A percentile compares a stretch with the other conserved stretches of the same genome.
phyloP scores from a whole-genome alignment of 2,888 invertebrate species.

The Heliothis peltigera region DNA sequence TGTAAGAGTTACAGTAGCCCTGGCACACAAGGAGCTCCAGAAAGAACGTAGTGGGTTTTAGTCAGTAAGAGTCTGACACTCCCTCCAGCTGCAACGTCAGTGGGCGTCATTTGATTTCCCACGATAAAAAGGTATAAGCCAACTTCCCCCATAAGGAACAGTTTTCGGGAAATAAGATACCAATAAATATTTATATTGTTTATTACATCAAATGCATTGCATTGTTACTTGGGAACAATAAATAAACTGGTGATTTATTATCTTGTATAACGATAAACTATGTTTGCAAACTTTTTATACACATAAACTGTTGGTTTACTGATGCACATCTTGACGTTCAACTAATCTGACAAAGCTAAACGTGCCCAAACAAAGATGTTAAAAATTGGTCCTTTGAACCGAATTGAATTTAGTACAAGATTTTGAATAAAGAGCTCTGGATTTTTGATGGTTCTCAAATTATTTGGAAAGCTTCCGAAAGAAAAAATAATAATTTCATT shows the following conservation, averaged over 20 bases:
- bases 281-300: constrained; percentile 60
- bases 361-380: background rate
- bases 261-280: constrained; percentile 74
- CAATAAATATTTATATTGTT: constrained; percentile 75
- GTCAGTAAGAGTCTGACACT: too few relatives aligned
- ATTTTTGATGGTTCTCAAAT: too few relatives aligned
- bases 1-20: too few relatives aligned
- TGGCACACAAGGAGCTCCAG: too few relatives aligned
- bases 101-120: too few relatives aligned
- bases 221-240: constrained; percentile 85
- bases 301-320: constrained; percentile 42
- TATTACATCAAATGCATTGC: constrained; percentile 89
- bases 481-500: too few relatives aligned
- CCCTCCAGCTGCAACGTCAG: too few relatives aligned
- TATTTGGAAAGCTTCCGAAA: too few relatives aligned
- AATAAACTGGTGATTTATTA: constrained; percentile 82
- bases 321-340: constrained; percentile 21
- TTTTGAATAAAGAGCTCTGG: too few relatives aligned
- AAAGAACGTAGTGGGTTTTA: too few relatives aligned
- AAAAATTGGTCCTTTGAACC: background rate
- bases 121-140: too few relatives aligned
- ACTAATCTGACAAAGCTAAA: too few relatives aligned
- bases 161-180: constrained; percentile 34
- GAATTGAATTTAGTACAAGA: background rate
- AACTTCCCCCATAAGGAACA: background rate